Evolutionary conservation across 2,888 invertebrate species (phyloP).

Genomic region (Clepsis dumicolana): DNA sequence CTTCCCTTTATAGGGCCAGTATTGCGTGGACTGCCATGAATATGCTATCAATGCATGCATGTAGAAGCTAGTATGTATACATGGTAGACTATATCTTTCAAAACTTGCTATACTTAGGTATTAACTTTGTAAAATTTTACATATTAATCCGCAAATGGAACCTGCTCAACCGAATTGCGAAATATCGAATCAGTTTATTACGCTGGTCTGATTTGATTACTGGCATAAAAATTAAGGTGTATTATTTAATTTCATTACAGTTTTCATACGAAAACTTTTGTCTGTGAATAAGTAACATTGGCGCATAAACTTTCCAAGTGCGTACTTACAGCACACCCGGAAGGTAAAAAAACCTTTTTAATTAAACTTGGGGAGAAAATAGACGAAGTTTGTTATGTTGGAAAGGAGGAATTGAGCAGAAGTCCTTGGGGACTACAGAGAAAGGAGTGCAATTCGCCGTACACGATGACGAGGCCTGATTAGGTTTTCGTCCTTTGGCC

Average conservation of each 20-base stretch:
- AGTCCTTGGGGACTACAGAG: slow-evolving; percentile 49
- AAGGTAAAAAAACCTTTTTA: slow-evolving; percentile 48
- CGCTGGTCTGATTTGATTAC: background rate
- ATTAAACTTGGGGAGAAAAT: slow-evolving; percentile 53
- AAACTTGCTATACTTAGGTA: too few species aligned
- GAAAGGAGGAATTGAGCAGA: slow-evolving; percentile 52
- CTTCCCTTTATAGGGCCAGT: too few species aligned
- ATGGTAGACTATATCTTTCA: too few species aligned
- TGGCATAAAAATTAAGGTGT: background rate
- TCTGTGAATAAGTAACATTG: slow-evolving; percentile 24
- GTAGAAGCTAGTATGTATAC: too few species aligned
- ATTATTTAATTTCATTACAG: background rate
- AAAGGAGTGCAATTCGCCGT: slow-evolving; percentile 44
- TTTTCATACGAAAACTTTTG: slow-evolving; percentile 1
- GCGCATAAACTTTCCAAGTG: slow-evolving; percentile 19
- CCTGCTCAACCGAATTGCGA: background rate
- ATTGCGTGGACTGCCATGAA: too few species aligned
- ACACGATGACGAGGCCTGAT: slow-evolving; percentile 48
- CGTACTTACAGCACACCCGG: slow-evolving; percentile 28
- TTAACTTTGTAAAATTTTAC: too few species aligned
- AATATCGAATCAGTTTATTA: background rate
- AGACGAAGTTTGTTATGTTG: slow-evolving; percentile 56
- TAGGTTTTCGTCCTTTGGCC: slow-evolving; percentile 50
- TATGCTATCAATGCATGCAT: too few species aligned
- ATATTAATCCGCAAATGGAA: too few species aligned